Conservation (phyloP, 2,113 vertebrate species). For the Eudyptes chrysolophus region DNA sequence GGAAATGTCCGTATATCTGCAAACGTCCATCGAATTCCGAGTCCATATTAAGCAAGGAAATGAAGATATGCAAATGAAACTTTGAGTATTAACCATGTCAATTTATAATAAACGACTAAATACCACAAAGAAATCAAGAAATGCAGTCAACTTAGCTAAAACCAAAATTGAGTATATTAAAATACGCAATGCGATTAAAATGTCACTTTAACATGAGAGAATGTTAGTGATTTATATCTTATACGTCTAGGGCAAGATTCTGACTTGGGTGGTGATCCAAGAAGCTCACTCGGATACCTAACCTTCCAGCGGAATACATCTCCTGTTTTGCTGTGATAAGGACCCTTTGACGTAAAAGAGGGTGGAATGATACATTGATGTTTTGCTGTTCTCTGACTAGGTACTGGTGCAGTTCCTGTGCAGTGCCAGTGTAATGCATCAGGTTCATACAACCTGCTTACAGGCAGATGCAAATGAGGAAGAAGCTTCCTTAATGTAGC, state of each 20-base stretch:
- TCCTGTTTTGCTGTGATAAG: not conserved
- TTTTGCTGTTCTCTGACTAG: not conserved
- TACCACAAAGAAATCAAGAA: conserved; percentile 36
- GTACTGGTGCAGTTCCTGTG: not conserved
- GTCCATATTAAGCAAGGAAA: conserved; percentile 32
- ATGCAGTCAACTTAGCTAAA: not conserved
- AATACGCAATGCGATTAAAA: conserved; percentile 62
- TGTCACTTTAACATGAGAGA: conserved; percentile 6
- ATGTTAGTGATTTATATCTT: conserved; percentile 28
- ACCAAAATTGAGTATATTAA: conserved; percentile 31
- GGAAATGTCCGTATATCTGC: not conserved
- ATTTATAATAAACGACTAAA: conserved; percentile 49
- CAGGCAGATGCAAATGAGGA: not conserved
- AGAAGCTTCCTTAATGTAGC: not conserved
- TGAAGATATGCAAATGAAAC: conserved; percentile 38
- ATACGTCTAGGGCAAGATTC: not conserved
- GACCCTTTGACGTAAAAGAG: not conserved
- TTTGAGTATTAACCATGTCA: conserved; percentile 37
- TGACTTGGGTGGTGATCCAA: not conserved
- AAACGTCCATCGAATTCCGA: not conserved
- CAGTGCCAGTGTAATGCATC: not conserved
- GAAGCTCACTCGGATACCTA: not conserved
- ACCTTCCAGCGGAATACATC: not conserved
- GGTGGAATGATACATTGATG: not conserved
- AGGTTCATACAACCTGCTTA: not conserved